Conservation (phyloP, 2,113 vertebrate species). For the Motacilla tschutschensis region DNA sequence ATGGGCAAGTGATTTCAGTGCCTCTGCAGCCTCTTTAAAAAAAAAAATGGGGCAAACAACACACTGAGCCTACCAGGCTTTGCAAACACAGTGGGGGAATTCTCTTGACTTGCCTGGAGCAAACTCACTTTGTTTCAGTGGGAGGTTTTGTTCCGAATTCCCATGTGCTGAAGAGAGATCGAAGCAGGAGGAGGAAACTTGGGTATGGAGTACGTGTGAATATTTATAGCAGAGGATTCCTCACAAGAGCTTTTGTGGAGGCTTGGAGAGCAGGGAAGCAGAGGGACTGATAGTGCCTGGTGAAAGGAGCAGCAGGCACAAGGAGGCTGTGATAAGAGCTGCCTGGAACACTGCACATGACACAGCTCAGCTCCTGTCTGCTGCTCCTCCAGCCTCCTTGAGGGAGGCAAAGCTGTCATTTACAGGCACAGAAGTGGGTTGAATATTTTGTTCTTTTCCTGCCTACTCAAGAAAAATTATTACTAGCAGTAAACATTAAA, state of each 20-base stretch:
- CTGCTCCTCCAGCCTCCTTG: background rate
- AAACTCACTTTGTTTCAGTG: background rate
- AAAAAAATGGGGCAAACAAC: background rate
- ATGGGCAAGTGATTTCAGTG: background rate
- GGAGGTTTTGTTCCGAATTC: background rate
- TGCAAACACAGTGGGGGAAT: background rate
- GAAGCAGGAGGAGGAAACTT: background rate
- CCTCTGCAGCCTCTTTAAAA: background rate
- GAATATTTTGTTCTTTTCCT: slow-evolving; percentile 15
- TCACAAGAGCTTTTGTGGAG: background rate
- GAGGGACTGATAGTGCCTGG: background rate
- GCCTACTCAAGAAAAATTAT: background rate
- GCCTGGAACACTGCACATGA: background rate
- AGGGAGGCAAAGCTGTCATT: background rate
- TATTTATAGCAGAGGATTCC: background rate
- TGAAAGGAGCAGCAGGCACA: background rate
- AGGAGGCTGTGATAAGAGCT: background rate
- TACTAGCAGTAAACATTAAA: background rate
- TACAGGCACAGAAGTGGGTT: background rate
- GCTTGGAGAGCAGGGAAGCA: background rate
- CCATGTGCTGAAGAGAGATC: background rate
- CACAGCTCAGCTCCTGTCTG: background rate
- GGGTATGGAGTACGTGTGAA: background rate
- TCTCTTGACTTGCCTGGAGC: background rate
- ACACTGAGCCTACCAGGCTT: background rate